Evolutionary conservation across 2,797 vertebrate species (phyloP).

Genomic region (Gymnothorax reevesii): DNA sequence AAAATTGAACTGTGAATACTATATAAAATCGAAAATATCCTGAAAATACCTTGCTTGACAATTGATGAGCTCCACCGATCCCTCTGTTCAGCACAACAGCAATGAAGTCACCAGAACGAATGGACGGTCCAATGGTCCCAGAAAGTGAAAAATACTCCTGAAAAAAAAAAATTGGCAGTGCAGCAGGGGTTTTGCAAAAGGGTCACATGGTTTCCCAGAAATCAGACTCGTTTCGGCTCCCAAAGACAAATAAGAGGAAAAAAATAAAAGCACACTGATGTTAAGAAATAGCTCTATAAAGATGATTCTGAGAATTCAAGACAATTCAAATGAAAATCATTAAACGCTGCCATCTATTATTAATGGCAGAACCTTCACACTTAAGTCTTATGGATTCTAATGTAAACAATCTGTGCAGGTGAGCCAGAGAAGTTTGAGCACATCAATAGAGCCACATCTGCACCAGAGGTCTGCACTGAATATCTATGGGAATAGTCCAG

Average conservation of each 20-base stretch:
- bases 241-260: constrained; percentile 6
- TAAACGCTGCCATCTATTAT: neutral
- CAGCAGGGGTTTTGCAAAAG: constrained; percentile 4
- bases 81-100: neutral
- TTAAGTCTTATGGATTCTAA: neutral
- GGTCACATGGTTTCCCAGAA: constrained; percentile 59
- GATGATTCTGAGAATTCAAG: neutral
- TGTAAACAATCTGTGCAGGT: neutral
- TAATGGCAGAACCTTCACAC: neutral
- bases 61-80: neutral
- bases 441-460: neutral
- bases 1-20: neutral
- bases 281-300: neutral
- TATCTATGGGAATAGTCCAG: neutral
- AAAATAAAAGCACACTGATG: neutral
- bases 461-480: neutral
- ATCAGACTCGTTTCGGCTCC: constrained; percentile 14
- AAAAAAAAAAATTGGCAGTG: constrained; percentile 28
- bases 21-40: neutral
- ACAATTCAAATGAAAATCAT: neutral
- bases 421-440: neutral
- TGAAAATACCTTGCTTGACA: no score
- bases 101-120: neutral
- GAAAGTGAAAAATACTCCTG: neutral
- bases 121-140: neutral